Percentiles rank a stretch among this genome's conserved stretches.
These are phyloP conservation scores for Phrynocephalus guinanensis DNA, from an alignment of 2,797 vertebrate genomes.

Conservation along the genomic window DNA sequence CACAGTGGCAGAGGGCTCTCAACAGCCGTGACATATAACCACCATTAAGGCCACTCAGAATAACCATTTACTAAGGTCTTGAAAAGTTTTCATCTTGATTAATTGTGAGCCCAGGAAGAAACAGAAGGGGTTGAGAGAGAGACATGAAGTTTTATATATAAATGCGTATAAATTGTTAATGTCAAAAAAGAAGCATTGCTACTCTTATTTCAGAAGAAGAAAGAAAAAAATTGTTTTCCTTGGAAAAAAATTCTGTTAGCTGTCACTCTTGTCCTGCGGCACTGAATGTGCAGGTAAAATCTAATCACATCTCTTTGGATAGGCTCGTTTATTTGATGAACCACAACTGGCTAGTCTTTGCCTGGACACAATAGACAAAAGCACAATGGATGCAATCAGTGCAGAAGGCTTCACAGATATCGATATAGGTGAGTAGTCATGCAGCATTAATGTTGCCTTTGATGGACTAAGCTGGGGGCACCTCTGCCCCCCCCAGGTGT, in stretches of 20 bases:
- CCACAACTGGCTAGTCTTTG: constrained; percentile 85
- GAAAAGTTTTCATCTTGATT: neutral
- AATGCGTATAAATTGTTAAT: neutral
- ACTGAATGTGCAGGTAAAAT: neutral
- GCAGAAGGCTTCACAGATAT: constrained; percentile 86
- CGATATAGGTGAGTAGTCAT: constrained; percentile 77
- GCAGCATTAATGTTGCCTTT: neutral
- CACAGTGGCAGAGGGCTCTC: neutral
- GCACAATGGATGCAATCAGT: constrained; percentile 80
- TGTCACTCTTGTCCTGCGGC: neutral
- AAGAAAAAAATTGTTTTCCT: neutral
- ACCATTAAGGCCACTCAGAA: neutral
- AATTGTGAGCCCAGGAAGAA: too few species aligned
- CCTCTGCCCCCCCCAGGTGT: neutral
- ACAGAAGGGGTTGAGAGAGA: neutral
- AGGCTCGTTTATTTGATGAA: constrained; percentile 85
- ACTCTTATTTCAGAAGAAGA: neutral
- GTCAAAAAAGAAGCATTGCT: neutral
- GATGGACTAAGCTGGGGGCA: neutral
- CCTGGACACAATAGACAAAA: constrained; percentile 83
- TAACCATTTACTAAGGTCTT: neutral
- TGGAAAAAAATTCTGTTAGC: neutral
- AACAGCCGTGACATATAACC: neutral
- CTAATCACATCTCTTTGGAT: constrained; percentile 37
- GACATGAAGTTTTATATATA: neutral